A percentile compares a stretch with the other conserved stretches of the same genome.
phyloP scores from a whole-genome alignment of 2,113 vertebrate species.

The Hymenochirus boettgeri region DNA sequence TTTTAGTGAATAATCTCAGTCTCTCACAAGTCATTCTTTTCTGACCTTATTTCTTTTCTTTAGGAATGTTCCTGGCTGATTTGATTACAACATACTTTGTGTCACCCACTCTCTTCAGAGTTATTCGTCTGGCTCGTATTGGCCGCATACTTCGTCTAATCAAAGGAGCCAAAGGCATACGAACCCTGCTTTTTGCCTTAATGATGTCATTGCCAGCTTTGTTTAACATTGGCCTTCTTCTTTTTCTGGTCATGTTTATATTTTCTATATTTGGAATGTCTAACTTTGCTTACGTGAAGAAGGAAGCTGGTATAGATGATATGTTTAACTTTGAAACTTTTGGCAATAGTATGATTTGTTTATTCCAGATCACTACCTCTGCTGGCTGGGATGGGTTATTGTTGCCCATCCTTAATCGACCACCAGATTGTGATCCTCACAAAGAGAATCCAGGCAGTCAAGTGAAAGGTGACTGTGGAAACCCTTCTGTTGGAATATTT shows the following conservation, averaged over 20 bases:
- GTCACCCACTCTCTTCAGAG: constrained; percentile 94
- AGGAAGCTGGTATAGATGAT: constrained; percentile 90
- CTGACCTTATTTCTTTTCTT: constrained; percentile 11
- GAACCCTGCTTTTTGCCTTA: constrained; percentile 95
- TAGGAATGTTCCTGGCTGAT: constrained; percentile 98
- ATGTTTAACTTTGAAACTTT: constrained; percentile 99
- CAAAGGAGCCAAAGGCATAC: constrained; percentile 97
- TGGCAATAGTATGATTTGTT: constrained; percentile 98
- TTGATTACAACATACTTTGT: constrained; percentile 97
- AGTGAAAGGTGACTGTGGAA: constrained; percentile 91
- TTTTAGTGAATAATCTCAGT: too few relatives aligned
- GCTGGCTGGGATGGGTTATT: constrained; percentile 94
- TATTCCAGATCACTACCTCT: constrained; percentile 96
- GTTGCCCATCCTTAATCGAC: constrained; percentile 92
- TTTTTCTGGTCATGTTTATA: constrained; percentile 98
- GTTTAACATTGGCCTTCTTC: constrained; percentile 95
- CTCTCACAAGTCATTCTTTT: too few relatives aligned
- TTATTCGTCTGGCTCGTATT: constrained; percentile 95
- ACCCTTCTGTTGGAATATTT: constrained; percentile 96
- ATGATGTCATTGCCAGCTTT: constrained; percentile 99
- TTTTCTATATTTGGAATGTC: constrained; percentile 99
- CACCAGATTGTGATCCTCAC: constrained; percentile 84
- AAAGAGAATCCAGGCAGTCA: constrained; percentile 92
- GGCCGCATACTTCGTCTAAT: constrained; percentile 95
- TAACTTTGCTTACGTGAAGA: constrained; percentile 96